Evolutionary conservation across 2,113 vertebrate genomes (phyloP).

Genomic region (Capreolus pygargus): DNA sequence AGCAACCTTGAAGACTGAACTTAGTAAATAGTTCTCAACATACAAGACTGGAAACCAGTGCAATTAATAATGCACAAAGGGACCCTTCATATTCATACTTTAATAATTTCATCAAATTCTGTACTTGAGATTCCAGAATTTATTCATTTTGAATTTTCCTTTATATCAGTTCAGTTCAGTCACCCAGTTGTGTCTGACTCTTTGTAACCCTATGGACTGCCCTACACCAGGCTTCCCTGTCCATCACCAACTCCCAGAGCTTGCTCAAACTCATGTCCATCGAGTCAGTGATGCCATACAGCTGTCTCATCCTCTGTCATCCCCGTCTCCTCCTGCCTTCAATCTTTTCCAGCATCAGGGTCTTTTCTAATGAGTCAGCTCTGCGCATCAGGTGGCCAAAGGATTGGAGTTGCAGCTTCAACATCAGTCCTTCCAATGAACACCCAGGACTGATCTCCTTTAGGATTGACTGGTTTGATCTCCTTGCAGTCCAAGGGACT

Average conservation of each 20-base stretch:
- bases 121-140: neutral
- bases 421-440: neutral
- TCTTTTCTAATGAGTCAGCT: neutral
- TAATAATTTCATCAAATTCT: neutral
- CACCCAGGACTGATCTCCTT: neutral
- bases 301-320: neutral
- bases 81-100: neutral
- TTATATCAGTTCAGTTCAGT: neutral
- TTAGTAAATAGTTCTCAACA: neutral
- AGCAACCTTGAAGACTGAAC: neutral
- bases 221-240: neutral
- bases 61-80: neutral
- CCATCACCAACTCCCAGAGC: neutral
- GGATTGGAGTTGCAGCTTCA: neutral
- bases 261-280: neutral
- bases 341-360: neutral
- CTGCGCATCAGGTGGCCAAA: neutral
- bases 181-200: neutral
- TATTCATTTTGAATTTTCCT: constrained; percentile 39
- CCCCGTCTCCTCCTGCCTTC: neutral
- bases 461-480: neutral
- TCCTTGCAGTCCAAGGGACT: neutral
- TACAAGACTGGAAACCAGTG: neutral
- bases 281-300: rapidly evolving
- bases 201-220: neutral